Base-by-base conservation (phyloP, 2,888 invertebrate genomes). In the Boloria selene region DNA sequence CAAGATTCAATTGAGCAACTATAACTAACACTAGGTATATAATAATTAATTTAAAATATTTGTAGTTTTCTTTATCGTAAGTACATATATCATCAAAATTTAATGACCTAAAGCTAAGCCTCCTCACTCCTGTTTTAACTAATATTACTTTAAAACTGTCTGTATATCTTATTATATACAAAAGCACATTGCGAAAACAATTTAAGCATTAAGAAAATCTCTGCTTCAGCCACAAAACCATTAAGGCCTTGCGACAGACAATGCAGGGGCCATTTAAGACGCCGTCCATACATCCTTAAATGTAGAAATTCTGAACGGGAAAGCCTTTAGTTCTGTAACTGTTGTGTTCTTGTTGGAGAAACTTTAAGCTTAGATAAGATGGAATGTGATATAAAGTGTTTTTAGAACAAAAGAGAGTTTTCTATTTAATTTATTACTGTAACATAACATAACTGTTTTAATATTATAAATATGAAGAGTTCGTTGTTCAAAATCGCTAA, bases 251-350 rank as follows among this genome's bases (percentile, higher is more conserved):
- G 58, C 65, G 62, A 65, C 68, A 70, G 68, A 70, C 68, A 70
- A 70, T 70, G 68, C 65, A 65, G 65, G 31, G 60, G 62, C 68
- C 70, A 68, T 70, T 70, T 68, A 65, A 70, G 70, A 64, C 56
- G 65, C 63, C 70, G 60, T 52, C 69, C 62, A 68, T 70, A 70
- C 64, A 70, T 70, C 65, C 70, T 65, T 63, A 26, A 62, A 67
- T 51, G 64, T 54, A 49, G 65, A 44, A 63, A 65, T 70, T 68
- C 53, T 55, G 67, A 59, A 59, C 68, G 65, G 31, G 59, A 49
- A 62, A 68, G 68, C 60, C 51, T 70, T 63, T 62, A 68, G 60
- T 60, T 63, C 45, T 56, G 55, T 38, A 54, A 70, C 62, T 65
- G 67, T 61, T 62, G 59, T 64, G 62, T 58, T 53, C 64, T 53